phyloP scores from a whole-genome alignment of 2,113 vertebrate species.

The Todiramphus saurophagus region DNA sequence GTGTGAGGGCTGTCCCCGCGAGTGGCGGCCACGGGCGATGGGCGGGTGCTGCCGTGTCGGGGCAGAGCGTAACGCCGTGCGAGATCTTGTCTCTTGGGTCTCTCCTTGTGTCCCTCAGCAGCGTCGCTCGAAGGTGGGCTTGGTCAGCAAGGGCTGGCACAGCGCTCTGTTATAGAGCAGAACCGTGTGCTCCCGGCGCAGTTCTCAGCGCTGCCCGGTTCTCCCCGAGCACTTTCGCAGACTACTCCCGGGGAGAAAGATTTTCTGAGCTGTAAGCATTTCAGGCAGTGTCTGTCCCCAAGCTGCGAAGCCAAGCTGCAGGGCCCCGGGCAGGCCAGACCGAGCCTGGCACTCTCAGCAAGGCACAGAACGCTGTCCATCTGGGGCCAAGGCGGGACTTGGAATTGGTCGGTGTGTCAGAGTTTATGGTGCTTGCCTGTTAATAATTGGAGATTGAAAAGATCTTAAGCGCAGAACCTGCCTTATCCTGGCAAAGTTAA shows the following conservation, averaged over 20 bases:
- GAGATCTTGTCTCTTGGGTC: not conserved
- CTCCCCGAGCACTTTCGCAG: fast-evolving
- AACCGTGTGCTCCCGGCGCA: fast-evolving
- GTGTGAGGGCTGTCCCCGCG: fast-evolving
- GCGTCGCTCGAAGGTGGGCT: no score
- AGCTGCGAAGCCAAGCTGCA: not conserved
- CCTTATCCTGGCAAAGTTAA: not conserved
- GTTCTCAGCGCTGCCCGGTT: fast-evolving
- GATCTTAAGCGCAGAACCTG: not conserved
- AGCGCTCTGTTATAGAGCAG: fast-evolving
- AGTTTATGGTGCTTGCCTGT: not conserved
- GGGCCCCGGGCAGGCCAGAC: not conserved
- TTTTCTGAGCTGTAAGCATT: no score
- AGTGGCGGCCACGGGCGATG: not conserved
- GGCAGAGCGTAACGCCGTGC: not conserved
- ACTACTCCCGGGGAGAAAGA: fast-evolving
- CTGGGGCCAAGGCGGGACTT: no score
- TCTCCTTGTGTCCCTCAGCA: not conserved
- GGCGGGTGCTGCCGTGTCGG: no score
- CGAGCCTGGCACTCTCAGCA: fast-evolving
- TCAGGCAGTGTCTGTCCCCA: fast-evolving
- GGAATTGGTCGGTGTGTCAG: not conserved
- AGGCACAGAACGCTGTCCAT: fast-evolving
- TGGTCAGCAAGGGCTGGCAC: not conserved
- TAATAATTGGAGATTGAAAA: no score